Evolutionary conservation across 2,888 invertebrate genomes (phyloP).

Genomic region (Venusia cambrica): DNA sequence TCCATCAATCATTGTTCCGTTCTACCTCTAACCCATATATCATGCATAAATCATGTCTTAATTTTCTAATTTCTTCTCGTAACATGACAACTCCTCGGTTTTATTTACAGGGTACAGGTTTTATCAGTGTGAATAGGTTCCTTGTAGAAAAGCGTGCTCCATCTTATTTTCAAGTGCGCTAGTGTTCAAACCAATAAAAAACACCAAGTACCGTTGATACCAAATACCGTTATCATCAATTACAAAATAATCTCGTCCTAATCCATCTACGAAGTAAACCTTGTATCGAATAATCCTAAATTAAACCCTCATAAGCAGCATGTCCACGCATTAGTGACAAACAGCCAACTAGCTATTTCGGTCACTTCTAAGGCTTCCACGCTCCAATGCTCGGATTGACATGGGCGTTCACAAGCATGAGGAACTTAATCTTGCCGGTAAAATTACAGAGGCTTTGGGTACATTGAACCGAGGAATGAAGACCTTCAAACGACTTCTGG

Average conservation of each 20-base stretch:
- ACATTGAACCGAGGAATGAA: constrained; percentile 36
- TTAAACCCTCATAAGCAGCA: constrained; percentile 16
- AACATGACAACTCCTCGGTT: too few species aligned
- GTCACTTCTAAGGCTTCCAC: constrained; percentile 34
- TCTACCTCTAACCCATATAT: too few species aligned
- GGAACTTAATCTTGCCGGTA: constrained; percentile 40
- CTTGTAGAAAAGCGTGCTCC: too few species aligned
- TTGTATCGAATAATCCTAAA: constrained; percentile 16
- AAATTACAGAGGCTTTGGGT: constrained; percentile 41
- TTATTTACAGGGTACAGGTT: too few species aligned
- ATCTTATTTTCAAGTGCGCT: too few species aligned
- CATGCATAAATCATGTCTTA: too few species aligned
- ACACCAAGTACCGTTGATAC: too few species aligned
- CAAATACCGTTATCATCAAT: not conserved
- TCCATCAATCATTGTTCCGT: too few species aligned
- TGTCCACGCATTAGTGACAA: constrained; percentile 17
- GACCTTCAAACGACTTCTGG: constrained; percentile 20
- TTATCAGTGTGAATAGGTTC: too few species aligned
- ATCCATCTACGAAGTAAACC: not conserved
- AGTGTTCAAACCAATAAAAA: too few species aligned
- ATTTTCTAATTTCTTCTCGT: too few species aligned
- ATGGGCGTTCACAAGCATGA: constrained; percentile 31
- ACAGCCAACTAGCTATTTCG: constrained; percentile 25
- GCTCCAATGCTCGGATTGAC: constrained; percentile 34
- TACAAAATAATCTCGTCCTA: not conserved